Evolutionary conservation across 2,888 invertebrate genomes (phyloP), one percentile per base, ranked within the genome.

Genomic region (Trissoscelio sp.): DNA sequence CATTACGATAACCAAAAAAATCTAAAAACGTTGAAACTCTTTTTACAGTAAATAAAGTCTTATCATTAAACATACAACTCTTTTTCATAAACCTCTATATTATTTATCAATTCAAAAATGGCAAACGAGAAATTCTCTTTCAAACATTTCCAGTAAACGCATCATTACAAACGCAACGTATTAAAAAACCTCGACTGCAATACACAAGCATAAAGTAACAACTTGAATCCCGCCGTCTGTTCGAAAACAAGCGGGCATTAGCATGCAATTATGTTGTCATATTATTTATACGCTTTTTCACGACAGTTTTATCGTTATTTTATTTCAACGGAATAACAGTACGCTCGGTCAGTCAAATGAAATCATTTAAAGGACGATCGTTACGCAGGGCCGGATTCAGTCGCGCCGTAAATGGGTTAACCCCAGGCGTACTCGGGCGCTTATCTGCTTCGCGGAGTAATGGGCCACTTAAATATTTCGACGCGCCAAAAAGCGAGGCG

Each of bases 241-340:
- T 57, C 31, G 20, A 46, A 64, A 74, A 66, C 58, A 66, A 58
- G 58, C 53, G 37, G 34, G 37, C 82, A 84, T 85, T 83, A 83
- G 81, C 81, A 83, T 79, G 83, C 62, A 77, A 85, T 78, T 78
- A 78, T 78, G 70, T 70, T 78, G 78, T 78, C 78, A 55, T 57
- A 70, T 70, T 70, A 78, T 70, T 70, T 70, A 70, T 64, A 78
- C 64, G 44, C 77, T 64, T 70, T 70, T 70, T 46, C 70, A 57
- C 48, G 70, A 70, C 78, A 57, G 70, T 55, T 78, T 78, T 70
- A 78, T 78, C 57, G 64, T 70, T 57, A 55, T 69, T 75, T 75
- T 57, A 70, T 74, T 70, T 70, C 31, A 42, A 12, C 46, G 34
- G 37, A 57, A 57, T 80, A 80, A 80, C 79, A 79, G 66, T 64